Evolutionary conservation across 2,797 vertebrate species (phyloP).

Genomic region (Toxotes lorentzi): DNA sequence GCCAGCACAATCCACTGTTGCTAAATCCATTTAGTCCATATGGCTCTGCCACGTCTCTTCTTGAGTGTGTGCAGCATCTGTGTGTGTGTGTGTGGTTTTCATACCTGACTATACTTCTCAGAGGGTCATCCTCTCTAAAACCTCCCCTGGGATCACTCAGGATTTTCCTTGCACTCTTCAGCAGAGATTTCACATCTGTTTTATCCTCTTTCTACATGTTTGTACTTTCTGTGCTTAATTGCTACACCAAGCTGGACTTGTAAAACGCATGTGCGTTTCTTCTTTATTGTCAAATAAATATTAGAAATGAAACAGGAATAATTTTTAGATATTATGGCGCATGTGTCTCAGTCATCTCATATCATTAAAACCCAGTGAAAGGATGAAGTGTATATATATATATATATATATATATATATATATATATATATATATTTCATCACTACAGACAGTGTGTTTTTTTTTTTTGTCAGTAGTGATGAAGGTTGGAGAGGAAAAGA

Average conservation of each 20-base stretch:
- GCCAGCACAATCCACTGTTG: constrained; percentile 43
- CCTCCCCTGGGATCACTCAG: constrained; percentile 31
- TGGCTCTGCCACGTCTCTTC: constrained; percentile 43
- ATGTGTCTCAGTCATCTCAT: background rate
- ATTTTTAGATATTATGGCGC: background rate
- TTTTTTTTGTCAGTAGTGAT: too few species aligned
- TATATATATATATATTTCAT: background rate
- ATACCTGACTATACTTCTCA: constrained; percentile 25
- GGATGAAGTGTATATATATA: too few species aligned
- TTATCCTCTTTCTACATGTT: background rate
- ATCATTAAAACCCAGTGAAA: background rate
- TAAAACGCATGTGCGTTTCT: background rate
- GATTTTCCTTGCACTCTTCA: background rate
- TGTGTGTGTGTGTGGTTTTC: constrained; percentile 23
- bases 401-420: too few species aligned
- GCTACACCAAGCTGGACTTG: background rate
- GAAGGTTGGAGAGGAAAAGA: background rate
- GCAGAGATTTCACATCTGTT: constrained; percentile 36
- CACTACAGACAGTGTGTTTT: too few species aligned
- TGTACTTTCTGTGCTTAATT: background rate
- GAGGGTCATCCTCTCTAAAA: constrained; percentile 26
- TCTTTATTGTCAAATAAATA: background rate
- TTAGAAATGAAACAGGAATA: background rate
- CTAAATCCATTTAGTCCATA: constrained; percentile 72
- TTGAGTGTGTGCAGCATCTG: constrained; percentile 2